phyloP scores from a whole-genome alignment of 2,888 invertebrate genomes.

The Pandemis cinnamomeana region DNA sequence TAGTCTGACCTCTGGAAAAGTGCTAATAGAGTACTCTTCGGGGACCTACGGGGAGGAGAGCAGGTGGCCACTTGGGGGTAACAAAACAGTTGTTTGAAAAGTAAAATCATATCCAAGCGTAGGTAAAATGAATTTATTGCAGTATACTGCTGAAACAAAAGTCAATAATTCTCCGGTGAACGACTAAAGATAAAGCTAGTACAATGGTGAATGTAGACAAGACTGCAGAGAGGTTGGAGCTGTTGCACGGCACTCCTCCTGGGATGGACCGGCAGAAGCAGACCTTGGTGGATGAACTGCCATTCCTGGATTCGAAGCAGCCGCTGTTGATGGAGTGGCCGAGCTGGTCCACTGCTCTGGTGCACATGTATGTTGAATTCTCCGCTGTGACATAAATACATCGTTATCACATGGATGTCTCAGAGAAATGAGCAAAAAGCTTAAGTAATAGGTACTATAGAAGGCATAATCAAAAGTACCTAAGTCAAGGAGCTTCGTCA shows the following conservation, averaged over 20 bases:
- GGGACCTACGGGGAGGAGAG: too few relatives aligned
- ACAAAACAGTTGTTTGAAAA: background rate
- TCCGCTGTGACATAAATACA: conserved; percentile 78
- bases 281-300: conserved; percentile 68
- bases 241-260: conserved; percentile 72
- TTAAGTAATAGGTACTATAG: too few relatives aligned
- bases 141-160: conserved; percentile 31
- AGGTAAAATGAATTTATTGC: conserved; percentile 12
- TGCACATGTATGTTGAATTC: conserved; percentile 89
- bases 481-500: too few relatives aligned
- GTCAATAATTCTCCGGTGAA: conserved; percentile 44
- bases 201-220: conserved; percentile 46
- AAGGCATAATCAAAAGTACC: too few relatives aligned
- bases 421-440: too few relatives aligned
- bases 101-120: background rate
- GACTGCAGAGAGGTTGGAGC: conserved; percentile 44
- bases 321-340: conserved; percentile 81
- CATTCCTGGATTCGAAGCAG: conserved; percentile 82
- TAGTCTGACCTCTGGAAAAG: too few relatives aligned
- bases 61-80: background rate
- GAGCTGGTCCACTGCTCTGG: conserved; percentile 81
- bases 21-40: too few relatives aligned
- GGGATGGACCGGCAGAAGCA: conserved; percentile 73
- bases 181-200: conserved; percentile 46
- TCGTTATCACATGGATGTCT: background rate